Percentiles rank a stretch among this genome's conserved stretches.
These are phyloP conservation scores for Orthosia cruda DNA, from an alignment of 2,888 invertebrate genomes.

Conservation along the genomic window DNA sequence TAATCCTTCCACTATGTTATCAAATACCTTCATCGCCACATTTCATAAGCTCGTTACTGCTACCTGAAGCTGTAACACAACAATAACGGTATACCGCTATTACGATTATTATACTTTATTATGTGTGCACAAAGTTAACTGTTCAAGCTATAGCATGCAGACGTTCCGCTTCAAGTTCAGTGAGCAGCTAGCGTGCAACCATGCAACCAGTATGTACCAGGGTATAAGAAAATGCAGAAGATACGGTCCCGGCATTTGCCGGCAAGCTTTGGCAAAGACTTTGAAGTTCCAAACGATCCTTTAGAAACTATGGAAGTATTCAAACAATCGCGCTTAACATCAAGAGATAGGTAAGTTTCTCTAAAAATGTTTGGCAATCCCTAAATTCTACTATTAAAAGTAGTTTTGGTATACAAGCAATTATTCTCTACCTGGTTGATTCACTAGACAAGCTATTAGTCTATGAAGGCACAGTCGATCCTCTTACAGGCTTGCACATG, in stretches of 20 bases:
- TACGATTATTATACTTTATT: conserved; percentile 66
- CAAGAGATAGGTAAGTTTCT: not conserved
- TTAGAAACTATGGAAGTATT: not conserved
- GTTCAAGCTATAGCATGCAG: conserved; percentile 61
- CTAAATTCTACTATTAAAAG: no score
- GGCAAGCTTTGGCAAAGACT: not conserved
- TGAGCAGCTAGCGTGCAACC: conserved; percentile 59
- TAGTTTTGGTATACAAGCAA: no score
- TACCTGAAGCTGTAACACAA: conserved; percentile 51
- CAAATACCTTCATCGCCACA: conserved; percentile 17
- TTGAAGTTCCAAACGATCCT: not conserved
- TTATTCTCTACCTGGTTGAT: not conserved
- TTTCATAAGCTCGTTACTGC: conserved; percentile 5
- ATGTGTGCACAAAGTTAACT: conserved; percentile 65
- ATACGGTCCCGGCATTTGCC: not conserved
- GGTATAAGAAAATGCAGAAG: conserved; percentile 34
- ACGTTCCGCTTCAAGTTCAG: conserved; percentile 65
- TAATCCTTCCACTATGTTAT: conserved; percentile 1
- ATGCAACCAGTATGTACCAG: conserved; percentile 54
- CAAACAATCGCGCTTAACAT: not conserved
- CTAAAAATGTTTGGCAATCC: not conserved
- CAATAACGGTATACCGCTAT: conserved; percentile 56
- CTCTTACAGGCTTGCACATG: not conserved
- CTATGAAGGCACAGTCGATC: not conserved
- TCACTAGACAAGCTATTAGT: not conserved